Evolutionary conservation across 1,140 invertebrate species (phyloP).

Genomic region (Drosophila lowei): DNA sequence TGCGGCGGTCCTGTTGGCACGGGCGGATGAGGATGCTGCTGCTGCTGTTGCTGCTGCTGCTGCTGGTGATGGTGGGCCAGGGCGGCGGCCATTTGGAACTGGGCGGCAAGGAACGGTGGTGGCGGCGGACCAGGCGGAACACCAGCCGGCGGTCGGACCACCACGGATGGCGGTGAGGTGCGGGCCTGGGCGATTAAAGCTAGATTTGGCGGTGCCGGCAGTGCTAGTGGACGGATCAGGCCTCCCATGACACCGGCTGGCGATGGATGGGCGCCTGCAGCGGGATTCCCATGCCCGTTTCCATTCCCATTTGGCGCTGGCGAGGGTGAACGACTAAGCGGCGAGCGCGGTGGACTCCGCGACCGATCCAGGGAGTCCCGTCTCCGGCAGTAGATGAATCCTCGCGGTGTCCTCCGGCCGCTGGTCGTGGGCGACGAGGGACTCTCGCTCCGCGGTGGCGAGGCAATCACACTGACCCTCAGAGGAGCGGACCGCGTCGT

Average conservation of each 20-base stretch:
- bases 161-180: slow-evolving; percentile 49
- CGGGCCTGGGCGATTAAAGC: slow-evolving; percentile 68
- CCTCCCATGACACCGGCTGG: slow-evolving; percentile 79
- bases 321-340: slow-evolving; percentile 59
- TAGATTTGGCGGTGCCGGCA: slow-evolving; percentile 71
- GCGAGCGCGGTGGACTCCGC: slow-evolving; percentile 78
- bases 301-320: slow-evolving; percentile 44
- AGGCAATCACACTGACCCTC: slow-evolving; percentile 65
- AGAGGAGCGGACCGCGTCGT: slow-evolving; percentile 58
- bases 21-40: slow-evolving; percentile 62
- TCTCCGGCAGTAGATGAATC: slow-evolving; percentile 68
- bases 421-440: slow-evolving; percentile 51
- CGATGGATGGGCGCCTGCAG: slow-evolving; percentile 78
- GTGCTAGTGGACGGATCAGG: slow-evolving; percentile 83
- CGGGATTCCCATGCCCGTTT: neutral
- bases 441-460: slow-evolving; percentile 65
- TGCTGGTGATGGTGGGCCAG: slow-evolving; percentile 83
- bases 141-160: slow-evolving; percentile 74
- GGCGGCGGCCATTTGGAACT: slow-evolving; percentile 88
- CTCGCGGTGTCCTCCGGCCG: slow-evolving; percentile 52
- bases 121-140: slow-evolving; percentile 68
- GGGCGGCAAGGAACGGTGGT: slow-evolving; percentile 88
- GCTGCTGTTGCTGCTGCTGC: slow-evolving; percentile 78
- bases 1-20: slow-evolving; percentile 76
- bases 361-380: slow-evolving; percentile 65